Conservation (phyloP, 1,140 invertebrate genomes). For the Scaptomyza montana region DNA sequence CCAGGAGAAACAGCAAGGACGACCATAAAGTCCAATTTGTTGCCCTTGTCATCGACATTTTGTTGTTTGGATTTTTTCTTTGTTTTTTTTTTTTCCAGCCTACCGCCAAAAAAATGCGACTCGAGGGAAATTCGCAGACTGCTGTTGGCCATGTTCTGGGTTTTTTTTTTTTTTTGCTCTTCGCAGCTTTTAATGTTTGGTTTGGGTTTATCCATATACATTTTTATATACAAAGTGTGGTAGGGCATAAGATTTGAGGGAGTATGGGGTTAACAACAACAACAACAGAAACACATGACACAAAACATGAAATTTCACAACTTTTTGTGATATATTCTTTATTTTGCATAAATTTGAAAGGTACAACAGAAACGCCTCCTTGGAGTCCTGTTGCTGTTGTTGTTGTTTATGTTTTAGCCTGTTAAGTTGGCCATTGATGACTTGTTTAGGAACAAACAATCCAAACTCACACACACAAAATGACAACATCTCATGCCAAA, state of each 20-base stretch:
- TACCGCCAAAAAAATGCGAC: conserved; percentile 49
- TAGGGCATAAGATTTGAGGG: background rate
- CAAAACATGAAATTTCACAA: conserved; percentile 59
- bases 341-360: conserved; percentile 76
- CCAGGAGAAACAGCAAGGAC: too few relatives aligned
- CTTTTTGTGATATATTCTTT: conserved; percentile 68
- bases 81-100: background rate
- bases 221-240: background rate
- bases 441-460: conserved; percentile 52
- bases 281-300: conserved; percentile 56
- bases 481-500: conserved; percentile 16
- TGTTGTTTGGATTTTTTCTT: background rate
- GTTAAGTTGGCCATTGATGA: conserved; percentile 63
- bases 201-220: too few relatives aligned
- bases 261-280: conserved; percentile 30
- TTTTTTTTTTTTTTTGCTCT: conserved; percentile 14
- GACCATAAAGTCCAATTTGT: conserved; percentile 42
- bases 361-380: conserved; percentile 17
- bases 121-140: conserved; percentile 70
- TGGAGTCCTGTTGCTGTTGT: conserved; percentile 17
- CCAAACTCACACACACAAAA: conserved; percentile 21
- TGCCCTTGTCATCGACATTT: conserved; percentile 41
- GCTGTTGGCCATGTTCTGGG: conserved; percentile 36
- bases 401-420: conserved; percentile 10
- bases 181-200: conserved; percentile 33